These are phyloP conservation scores for Platysteira castanea DNA, from an alignment of 2,113 vertebrate genomes.

Conservation along the genomic window DNA sequence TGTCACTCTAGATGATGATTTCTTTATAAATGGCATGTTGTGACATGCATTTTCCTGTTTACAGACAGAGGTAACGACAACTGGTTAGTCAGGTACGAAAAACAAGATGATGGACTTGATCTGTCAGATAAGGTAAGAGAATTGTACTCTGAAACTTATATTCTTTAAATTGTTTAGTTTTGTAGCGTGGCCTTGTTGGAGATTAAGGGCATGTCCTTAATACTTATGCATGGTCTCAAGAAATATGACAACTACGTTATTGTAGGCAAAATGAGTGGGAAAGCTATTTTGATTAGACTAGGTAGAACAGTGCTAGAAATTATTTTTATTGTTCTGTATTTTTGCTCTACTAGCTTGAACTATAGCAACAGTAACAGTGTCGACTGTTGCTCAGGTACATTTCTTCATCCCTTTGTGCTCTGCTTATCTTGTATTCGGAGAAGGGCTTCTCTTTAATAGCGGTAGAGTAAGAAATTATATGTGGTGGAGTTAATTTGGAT, in stretches of 20 bases:
- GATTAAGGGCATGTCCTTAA: not conserved
- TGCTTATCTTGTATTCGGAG: not conserved
- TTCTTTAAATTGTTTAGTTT: not conserved
- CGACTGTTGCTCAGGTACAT: not conserved
- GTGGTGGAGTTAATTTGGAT: not conserved
- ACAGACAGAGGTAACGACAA: slow-evolving; percentile 97
- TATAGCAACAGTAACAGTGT: not conserved
- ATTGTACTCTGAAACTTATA: not conserved
- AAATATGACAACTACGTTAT: not conserved
- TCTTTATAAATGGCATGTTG: not conserved
- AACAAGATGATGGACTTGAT: slow-evolving; percentile 70
- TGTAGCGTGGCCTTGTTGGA: not conserved
- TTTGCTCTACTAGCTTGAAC: not conserved
- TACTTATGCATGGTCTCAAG: not conserved
- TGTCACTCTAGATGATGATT: not conserved
- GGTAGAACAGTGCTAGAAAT: not conserved
- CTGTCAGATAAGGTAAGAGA: slow-evolving; percentile 75
- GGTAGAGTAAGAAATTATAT: not conserved
- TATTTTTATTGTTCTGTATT: not conserved
- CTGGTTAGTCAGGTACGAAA: slow-evolving; percentile 94
- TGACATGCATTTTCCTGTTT: slow-evolving; percentile 35
- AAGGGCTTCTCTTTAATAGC: not conserved
- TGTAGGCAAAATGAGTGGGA: not conserved
- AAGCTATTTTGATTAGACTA: not conserved
- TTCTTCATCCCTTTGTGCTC: not conserved